Evolutionary conservation across 1,140 invertebrate genomes (phyloP).

Genomic region (Cotesia typhae): DNA sequence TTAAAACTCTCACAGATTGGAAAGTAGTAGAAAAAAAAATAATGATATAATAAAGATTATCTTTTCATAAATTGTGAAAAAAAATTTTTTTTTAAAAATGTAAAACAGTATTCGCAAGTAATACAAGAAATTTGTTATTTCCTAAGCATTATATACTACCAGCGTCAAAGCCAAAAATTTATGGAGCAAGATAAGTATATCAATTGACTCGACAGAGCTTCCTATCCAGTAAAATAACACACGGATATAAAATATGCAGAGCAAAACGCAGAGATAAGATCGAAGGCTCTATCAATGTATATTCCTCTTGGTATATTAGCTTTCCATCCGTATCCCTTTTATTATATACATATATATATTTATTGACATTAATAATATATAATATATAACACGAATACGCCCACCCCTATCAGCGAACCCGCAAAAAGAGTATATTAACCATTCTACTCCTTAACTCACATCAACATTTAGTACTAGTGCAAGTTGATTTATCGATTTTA

Average conservation of each 20-base stretch:
- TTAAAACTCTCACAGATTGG: too few relatives aligned
- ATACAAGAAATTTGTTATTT: neutral
- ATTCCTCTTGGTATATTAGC: neutral
- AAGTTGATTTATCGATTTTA: conserved; percentile 29
- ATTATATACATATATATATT: too few relatives aligned
- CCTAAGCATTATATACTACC: conserved; percentile 1
- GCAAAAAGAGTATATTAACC: too few relatives aligned
- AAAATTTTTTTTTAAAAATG: neutral
- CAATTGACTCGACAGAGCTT: neutral
- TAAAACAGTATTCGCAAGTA: neutral
- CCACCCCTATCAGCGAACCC: too few relatives aligned
- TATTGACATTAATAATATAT: too few relatives aligned
- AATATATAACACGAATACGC: too few relatives aligned
- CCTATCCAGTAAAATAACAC: neutral
- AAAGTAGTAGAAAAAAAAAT: too few relatives aligned
- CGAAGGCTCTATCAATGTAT: conserved; percentile 21
- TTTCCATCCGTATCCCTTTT: conserved; percentile 2
- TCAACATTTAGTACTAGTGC: neutral
- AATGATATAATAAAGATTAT: too few relatives aligned
- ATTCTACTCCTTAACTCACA: too few relatives aligned
- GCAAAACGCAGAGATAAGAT: conserved; percentile 11
- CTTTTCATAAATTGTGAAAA: neutral
- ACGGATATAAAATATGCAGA: conserved; percentile 9
- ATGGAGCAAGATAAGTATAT: conserved; percentile 21
- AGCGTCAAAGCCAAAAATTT: conserved; percentile 17